A percentile compares a stretch with the other conserved stretches of the same genome.
These are phyloP conservation scores for Platygyra sinensis DNA, from an alignment of 64 coral and sea anemone species.

Conservation along the genomic window DNA sequence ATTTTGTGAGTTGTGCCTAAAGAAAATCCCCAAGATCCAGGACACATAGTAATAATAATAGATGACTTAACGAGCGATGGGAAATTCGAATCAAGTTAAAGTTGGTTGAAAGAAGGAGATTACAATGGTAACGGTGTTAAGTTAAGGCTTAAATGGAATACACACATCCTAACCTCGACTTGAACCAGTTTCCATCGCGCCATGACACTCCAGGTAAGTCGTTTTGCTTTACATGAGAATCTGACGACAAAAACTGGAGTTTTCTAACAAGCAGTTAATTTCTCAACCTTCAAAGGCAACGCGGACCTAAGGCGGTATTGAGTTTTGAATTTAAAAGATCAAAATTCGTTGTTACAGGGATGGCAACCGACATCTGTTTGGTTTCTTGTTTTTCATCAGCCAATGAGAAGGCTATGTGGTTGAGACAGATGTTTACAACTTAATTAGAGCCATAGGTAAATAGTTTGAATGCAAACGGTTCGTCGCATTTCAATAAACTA, in stretches of 20 bases:
- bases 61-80: too few relatives aligned
- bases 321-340: background rate
- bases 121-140: constrained; percentile 2
- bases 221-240: background rate
- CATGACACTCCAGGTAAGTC: background rate
- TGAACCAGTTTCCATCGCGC: background rate
- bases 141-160: background rate
- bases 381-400: background rate
- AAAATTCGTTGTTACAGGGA: constrained; percentile 2
- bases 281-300: background rate
- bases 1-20: too few relatives aligned
- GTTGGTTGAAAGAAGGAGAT: too few relatives aligned
- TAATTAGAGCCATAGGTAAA: background rate
- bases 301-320: background rate
- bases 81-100: too few relatives aligned
- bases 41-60: too few relatives aligned
- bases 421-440: background rate
- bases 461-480: background rate
- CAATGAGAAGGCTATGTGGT: background rate
- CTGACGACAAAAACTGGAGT: too few relatives aligned
- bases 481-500: background rate
- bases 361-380: background rate
- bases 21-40: too few relatives aligned
- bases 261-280: background rate
- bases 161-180: background rate